Evolutionary conservation across 2,113 vertebrate genomes (phyloP), one percentile per base, ranked within the genome.

Genomic region (Arvicanthis niloticus): DNA sequence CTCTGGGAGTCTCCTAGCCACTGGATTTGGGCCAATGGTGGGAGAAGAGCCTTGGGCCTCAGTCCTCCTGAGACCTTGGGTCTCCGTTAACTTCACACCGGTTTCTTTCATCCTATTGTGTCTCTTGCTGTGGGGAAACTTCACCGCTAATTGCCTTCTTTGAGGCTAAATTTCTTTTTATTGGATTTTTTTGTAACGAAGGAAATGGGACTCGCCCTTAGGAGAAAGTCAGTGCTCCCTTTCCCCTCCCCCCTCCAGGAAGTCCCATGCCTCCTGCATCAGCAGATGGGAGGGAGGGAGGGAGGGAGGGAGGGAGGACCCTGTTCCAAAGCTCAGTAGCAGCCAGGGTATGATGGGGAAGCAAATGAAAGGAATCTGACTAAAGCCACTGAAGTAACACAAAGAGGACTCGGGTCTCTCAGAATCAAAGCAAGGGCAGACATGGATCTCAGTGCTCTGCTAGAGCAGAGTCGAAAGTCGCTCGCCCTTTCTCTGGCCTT

Each of bases 91-190:
- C 37, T n/a, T n/a, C 37, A 51, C 60, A 5, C 34, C 51, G 40
- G 72, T 62, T 72, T 94, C 82, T 80, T 19, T 60, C 22, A 48
- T 62, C 45, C 75, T 73, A 60, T 8, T 26, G 0, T 0, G 48
- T 12, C 93, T 60, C 76, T 34, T 56, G 89, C 53, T 17, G 34
- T 4, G 78, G 73, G 87, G 51, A 91, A 72, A 31, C 73, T 92
- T 95, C 80, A 92, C 56, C n/a, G 31, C 93, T 72, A 84, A 90
- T 85, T 70, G 80, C 90, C 82, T 85, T 95, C 95, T 88, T 48
- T 40, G 88, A 88, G 68, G 75, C 29, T 51, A 76, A 24, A 45
- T 3, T 53, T 93, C 86, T 3, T 70, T 93, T 89, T 73, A 5
- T 16, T 24, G 37, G 31, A 21, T 67, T 76, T 58, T 96, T 86